A percentile compares a stretch with the other conserved stretches of the same genome.
Conservation (phyloP, 2,888 invertebrate species). For the Pristionchus exspectatus region DNA sequence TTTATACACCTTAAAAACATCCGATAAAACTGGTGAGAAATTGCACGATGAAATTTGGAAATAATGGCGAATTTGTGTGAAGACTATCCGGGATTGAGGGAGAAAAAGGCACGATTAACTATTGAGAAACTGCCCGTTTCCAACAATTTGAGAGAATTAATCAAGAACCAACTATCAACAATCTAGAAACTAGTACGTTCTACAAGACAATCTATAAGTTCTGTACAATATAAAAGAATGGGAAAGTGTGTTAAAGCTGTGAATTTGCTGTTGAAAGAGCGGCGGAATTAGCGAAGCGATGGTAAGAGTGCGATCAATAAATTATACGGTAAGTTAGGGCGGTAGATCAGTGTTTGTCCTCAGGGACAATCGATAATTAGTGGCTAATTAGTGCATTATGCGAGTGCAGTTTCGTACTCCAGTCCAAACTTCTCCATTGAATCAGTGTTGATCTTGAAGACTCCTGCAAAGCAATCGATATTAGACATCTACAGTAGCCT, state of each 20-base stretch:
- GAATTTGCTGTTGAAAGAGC: conserved; percentile 23
- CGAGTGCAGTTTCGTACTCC: conserved; percentile 76
- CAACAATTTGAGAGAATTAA: neutral
- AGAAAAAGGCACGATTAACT: conserved; percentile 19
- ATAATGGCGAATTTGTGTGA: neutral
- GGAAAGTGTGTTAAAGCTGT: neutral
- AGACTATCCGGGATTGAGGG: neutral
- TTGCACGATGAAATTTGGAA: conserved; percentile 2
- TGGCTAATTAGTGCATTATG: conserved; percentile 32
- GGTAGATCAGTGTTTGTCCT: conserved; percentile 27
- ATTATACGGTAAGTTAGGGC: conserved; percentile 28
- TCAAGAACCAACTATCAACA: conserved; percentile 33
- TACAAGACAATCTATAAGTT: neutral
- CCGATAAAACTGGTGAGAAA: neutral
- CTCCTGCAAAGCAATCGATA: conserved; percentile 63
- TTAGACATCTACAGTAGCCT: too few species aligned
- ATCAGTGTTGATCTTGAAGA: conserved; percentile 76
- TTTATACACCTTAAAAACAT: conserved; percentile 11
- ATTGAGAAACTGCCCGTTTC: conserved; percentile 1
- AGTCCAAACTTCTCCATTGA: conserved; percentile 76
- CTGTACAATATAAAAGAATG: conserved; percentile 30
- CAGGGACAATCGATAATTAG: conserved; percentile 32
- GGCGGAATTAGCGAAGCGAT: neutral
- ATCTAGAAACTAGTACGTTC: neutral
- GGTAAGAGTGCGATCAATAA: conserved; percentile 30